These are phyloP conservation scores for Fragum sueziense DNA, from an alignment of 2,888 invertebrate genomes.

Conservation along the genomic window DNA sequence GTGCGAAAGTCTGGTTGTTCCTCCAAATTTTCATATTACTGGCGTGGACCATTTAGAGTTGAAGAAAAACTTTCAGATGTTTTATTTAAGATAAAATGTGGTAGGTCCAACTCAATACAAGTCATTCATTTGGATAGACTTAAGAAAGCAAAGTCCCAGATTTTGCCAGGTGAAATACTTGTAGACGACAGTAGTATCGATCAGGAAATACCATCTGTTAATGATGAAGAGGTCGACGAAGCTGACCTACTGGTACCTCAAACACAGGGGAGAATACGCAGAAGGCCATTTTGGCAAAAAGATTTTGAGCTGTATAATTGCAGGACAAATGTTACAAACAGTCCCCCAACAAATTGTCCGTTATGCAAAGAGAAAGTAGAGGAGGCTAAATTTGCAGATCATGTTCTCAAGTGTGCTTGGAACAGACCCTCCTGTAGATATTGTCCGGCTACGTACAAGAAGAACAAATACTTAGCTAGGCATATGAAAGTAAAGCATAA, in stretches of 20 bases:
- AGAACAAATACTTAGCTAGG: too few species aligned
- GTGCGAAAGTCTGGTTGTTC: slow-evolving; percentile 43
- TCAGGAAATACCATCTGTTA: neutral
- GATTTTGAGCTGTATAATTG: neutral
- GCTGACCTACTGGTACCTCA: neutral
- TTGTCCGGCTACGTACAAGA: too few species aligned
- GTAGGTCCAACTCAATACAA: slow-evolving; percentile 15
- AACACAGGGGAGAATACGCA: neutral
- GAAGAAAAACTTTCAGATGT: slow-evolving; percentile 39
- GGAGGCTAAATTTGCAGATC: too few species aligned
- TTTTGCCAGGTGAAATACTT: neutral
- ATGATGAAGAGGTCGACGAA: neutral
- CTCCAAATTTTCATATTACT: slow-evolving; percentile 41
- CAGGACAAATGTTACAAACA: too few species aligned
- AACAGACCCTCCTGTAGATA: too few species aligned
- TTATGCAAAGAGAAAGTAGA: too few species aligned
- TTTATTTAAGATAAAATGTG: slow-evolving; percentile 48
- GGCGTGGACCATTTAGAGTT: slow-evolving; percentile 44
- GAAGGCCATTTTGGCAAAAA: neutral
- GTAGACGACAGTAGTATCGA: neutral
- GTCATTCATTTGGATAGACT: slow-evolving; percentile 26
- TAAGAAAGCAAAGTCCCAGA: neutral
- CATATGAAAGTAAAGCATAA: too few species aligned
- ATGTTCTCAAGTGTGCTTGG: too few species aligned
- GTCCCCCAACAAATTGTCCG: too few species aligned